Base-by-base conservation (phyloP, 2,888 invertebrate genomes). In the Hylaea fasciaria region DNA sequence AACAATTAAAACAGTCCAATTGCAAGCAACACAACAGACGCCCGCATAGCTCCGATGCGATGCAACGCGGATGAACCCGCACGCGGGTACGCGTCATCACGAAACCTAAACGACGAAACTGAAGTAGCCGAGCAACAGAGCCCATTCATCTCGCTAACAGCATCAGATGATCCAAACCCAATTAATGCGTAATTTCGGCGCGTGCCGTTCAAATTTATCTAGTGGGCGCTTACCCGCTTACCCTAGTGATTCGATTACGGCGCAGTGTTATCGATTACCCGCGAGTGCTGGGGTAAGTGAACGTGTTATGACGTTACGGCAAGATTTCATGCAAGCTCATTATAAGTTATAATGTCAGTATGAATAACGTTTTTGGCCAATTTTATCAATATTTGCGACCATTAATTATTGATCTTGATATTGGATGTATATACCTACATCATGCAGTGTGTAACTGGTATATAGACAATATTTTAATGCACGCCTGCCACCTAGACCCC, bases 181-280 rank as follows among this genome's bases (percentile, higher is more conserved):
- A 86, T 87, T 85, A 86, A 66, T 60, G 68, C 67, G 75, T 78
- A 86, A 87, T 83, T 84, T 77, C 62, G 83, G 76, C 83, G 80
- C 86, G 86, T 84, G 83, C 76, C 81, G 77, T 52, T 62, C 64
- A 65, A 69, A 62, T 65, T 62, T 66, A 65, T 59, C 57, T 60
- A 59, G 63, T 64, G 58, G 60, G 52, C 52, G 64, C 65, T 57
- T 57, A 54, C 63, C 62, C 22, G 40, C 28, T 49, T 64, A 53
- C 57, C 28, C 39, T 12, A 17, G 28, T 43, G 5, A 68, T 62
- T 62, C 44, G 52, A 69, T 68, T 64, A 63, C 46, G 17, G 16
- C 43, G 39, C 29, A 43, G 47, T 55, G 55, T 62, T 65, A 65
- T 60, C 41, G 65, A 65, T 60, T 62, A 14, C 35, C 12, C 35